Base-by-base conservation (phyloP, 2,888 invertebrate species). In the Sinhomidia bicolor region DNA sequence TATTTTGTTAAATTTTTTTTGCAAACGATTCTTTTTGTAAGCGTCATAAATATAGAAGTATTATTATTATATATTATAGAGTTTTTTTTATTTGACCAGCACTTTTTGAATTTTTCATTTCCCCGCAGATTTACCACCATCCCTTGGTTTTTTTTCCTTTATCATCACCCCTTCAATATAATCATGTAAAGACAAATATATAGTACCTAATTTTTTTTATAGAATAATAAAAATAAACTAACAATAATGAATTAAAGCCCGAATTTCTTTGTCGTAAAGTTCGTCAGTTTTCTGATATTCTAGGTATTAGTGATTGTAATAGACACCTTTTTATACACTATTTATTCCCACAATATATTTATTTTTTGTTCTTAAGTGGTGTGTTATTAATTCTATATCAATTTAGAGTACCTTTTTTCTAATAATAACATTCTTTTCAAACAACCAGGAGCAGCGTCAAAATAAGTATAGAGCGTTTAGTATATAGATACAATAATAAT, bases 251-350 rank as follows among this genome's bases (percentile, higher is more conserved):
- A 41, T 47, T 44, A 79, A 79, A 57, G 32, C 47, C 57, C 57
- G n/a, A 76, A 57, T n/a, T 32, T 76, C n/a, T 76, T 76, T 71
- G 3, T 54, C 6, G 44, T 44, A 54, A 79, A 60, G 80, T 80
- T 80, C 62, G 62, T 80, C 65, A 44, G 80, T 62, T 62, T 44
- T 44, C 5, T 80, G 60, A 62, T 62, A 80, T 60, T 62, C 60
- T 80, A 36, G 10, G 29, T 26, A 32, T 54, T 79, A 54, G 78
- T 57, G 57, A 79, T 44, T 44, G 62, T 57, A 36, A 20, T 23
- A 17, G 57, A 57, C 57, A 57, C 57, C 9, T 57, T 36, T 36
- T 36, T 7, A 36, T 36, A 7, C n/a, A 36, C 7, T 36, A 36
- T 36, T 5, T 36, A 36, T 36, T 36, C n/a, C n/a, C n/a, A n/a